Base-by-base conservation (phyloP, 2,797 vertebrate species). In the Neopelma chrysocephalum region DNA sequence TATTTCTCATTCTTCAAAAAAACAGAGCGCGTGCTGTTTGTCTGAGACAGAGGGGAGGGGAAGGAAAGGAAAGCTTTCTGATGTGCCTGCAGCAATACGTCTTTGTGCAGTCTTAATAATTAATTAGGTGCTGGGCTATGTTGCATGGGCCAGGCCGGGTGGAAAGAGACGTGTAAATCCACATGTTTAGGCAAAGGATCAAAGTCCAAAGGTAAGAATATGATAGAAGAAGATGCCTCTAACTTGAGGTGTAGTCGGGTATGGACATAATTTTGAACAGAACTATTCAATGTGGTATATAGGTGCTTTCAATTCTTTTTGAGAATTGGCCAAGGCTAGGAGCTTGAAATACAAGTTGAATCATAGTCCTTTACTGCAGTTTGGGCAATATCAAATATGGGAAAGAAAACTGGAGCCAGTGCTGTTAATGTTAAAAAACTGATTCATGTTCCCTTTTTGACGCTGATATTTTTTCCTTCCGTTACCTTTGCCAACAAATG, bases 391-490 rank as follows among this genome's bases (percentile, higher is more conserved):
- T 15, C 29, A 93, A 93, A 81, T 89, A 71, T 15, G 32, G 56
- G 50, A 83, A 60, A 86, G 42, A 95, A 94, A 82, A n/a, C 2
- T 43, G 10, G 25, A 91, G 36, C 12, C 54, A 71, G n/a, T 65
- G 31, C 12, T 89, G 16, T 78, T 73, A 87, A 66, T 34, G 51
- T 68, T 60, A 87, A 93, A 90, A 86, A 66, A 11, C 0, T 1
- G 53, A 36, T 89, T 87, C 31, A 50, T 29, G 22, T 58, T 64
- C 61, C 57, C 70, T 82, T 90, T 87, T 70, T 86, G 10, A 66
- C 88, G 43, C 75, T 92, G 17, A 27, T 87, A 66, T 60, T 96
- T 91, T 47, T 96, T 90, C 29, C 71, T 96, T 95, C 82, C 85
- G 50, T 73, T 94, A 81, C 79, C 27, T 83, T 82, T 88, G 91